Evolutionary conservation across 1,140 invertebrate species (phyloP), one percentile per base, ranked within the genome.

Genomic region (Drosophila miranda): DNA sequence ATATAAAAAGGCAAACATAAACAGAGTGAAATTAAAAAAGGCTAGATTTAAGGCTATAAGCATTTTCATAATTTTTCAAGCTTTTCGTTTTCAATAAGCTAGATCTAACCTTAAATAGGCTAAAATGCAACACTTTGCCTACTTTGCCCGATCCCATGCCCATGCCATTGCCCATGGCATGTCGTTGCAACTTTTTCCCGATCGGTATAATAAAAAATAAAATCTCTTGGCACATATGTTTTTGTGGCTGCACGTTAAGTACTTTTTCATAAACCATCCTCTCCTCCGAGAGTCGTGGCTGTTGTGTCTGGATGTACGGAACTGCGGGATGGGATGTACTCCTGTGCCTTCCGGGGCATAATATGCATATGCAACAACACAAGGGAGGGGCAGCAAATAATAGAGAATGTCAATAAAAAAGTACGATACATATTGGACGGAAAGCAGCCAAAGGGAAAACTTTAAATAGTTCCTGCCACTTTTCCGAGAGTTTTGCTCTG

Each of bases 201-300:
- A 51, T 55, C 53, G 46, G 45, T 43, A 1, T 9, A 56, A 46
- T 7, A 55, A 71, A 52, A 66, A 78, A 67, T 59, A 60, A 70
- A 74, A 63, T 75, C 79, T 83, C 79, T 71, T 83, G 79, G 79
- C 79, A 83, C 79, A 83, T 83, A 83, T 83, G 79, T n/a, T 83
- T 83, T 83, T 83, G 75, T 83, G 79, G 78, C 79, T 83, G 79
- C 79, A 83, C 79, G 70, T 78, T 83, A 83, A 83, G 79, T 84
- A 83, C 79, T 83, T 83, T 83, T 83, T 83, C 79, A 78, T 79
- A 83, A n/a, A 75, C 71, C 70, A 63, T 63, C 62, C 34, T 38
- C 34, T 55, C 66, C 34, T 38, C 30, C 4, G 11, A 11, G 34
- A 0, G 46, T 49, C n/a, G 19, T 49, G 26, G 46, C 50, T 68